These are phyloP conservation scores for Donacobius atricapilla DNA, from an alignment of 2,113 vertebrate genomes.

Conservation along the genomic window DNA sequence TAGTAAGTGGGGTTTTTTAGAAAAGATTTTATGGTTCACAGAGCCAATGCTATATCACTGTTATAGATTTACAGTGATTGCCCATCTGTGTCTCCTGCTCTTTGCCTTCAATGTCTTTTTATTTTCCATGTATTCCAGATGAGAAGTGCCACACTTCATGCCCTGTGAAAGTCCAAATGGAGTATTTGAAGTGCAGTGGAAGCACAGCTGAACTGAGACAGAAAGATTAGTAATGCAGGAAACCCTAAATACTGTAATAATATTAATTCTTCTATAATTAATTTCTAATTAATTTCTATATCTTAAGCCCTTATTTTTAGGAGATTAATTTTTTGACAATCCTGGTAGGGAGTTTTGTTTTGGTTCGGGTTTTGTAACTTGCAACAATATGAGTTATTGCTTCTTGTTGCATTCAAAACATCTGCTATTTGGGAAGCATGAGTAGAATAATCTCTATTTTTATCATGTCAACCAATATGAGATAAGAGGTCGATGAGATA, in stretches of 20 bases:
- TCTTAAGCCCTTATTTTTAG: not conserved
- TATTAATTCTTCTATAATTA: not conserved
- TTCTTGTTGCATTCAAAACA: not conserved
- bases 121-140: not conserved
- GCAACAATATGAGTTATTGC: not conserved
- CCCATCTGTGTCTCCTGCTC: not conserved
- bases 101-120: not conserved
- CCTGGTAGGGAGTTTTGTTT: not conserved
- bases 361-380: rapidly evolving
- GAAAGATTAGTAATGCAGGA: not conserved
- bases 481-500: not conserved
- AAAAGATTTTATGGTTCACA: not conserved
- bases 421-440: not conserved
- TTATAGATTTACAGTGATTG: not conserved
- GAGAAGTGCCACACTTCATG: not conserved
- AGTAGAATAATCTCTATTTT: not conserved
- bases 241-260: not conserved
- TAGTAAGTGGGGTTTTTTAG: rapidly evolving
- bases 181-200: not conserved
- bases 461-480: not conserved
- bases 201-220: not conserved
- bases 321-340: not conserved
- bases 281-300: not conserved
- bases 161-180: not conserved
- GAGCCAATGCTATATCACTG: not conserved